A percentile compares a stretch with the other conserved stretches of the same genome.
Evolutionary conservation across 2,888 invertebrate species (phyloP).

Genomic region (Synergus itoensis): DNA sequence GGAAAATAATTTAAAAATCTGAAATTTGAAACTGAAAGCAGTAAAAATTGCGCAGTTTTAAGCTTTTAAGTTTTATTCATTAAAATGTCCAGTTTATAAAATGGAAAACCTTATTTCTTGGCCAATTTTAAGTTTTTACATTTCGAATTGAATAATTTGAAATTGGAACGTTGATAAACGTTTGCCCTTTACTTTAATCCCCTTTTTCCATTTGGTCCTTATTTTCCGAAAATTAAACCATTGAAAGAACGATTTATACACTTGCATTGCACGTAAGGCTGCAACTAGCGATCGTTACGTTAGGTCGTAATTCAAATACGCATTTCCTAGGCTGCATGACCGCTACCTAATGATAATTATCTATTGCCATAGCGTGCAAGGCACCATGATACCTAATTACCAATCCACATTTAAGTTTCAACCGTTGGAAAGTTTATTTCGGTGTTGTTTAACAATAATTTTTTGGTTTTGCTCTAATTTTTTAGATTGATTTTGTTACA

Average conservation of each 20-base stretch:
- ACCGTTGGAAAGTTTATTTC: not conserved
- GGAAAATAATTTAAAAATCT: no score
- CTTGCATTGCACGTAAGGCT: conserved; percentile 22
- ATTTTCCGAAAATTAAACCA: not conserved
- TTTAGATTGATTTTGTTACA: not conserved
- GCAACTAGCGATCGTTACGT: conserved; percentile 1
- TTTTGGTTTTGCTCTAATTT: not conserved
- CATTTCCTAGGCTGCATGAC: conserved; percentile 8
- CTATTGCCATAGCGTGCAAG: not conserved
- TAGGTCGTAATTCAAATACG: conserved; percentile 25
- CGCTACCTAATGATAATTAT: conserved; percentile 7
- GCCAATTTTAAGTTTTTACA: no score
- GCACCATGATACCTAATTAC: not conserved
- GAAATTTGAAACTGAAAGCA: no score
- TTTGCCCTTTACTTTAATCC: no score
- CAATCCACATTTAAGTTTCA: not conserved
- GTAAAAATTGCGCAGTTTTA: not conserved
- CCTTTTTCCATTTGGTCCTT: no score
- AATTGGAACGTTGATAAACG: no score
- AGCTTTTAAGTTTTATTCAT: not conserved
- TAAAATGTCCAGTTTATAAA: no score
- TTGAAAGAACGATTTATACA: conserved; percentile 7
- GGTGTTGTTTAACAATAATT: not conserved
- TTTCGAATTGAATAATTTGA: no score
- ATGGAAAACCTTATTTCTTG: not conserved